Percentiles rank a stretch among this genome's conserved stretches.
phyloP scores from a whole-genome alignment of 2,888 invertebrate genomes.

The Sthenelais limicola region DNA sequence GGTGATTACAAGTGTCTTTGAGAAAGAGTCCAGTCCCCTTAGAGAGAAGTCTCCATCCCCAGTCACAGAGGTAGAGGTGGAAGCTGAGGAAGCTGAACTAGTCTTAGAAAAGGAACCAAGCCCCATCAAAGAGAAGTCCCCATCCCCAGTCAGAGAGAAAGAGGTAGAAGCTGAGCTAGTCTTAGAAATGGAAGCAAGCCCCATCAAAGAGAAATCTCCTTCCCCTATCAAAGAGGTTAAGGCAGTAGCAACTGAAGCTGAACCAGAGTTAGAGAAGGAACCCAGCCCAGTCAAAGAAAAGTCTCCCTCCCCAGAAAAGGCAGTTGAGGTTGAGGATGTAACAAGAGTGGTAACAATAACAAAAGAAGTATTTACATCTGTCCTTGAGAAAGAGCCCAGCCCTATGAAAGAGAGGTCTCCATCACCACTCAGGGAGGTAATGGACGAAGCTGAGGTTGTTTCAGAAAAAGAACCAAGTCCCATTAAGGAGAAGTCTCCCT shows the following conservation, averaged over 20 bases:
- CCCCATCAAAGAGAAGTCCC: conserved; percentile 4
- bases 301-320: neutral
- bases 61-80: too few relatives aligned
- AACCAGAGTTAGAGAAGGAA: neutral
- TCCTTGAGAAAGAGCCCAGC: conserved; percentile 42
- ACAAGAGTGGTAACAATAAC: too few relatives aligned
- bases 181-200: neutral
- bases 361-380: too few relatives aligned
- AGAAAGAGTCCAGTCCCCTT: too few relatives aligned
- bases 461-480: conserved; percentile 67
- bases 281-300: conserved; percentile 6
- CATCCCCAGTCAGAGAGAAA: conserved; percentile 12
- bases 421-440: neutral
- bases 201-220: neutral
- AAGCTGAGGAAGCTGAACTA: neutral
- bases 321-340: conserved; percentile 31
- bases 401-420: neutral
- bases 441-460: too few relatives aligned
- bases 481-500: neutral
- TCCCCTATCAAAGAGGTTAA: conserved; percentile 1
- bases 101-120: conserved; percentile 11
- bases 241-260: neutral
- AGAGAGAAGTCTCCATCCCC: too few relatives aligned
- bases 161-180: too few relatives aligned
- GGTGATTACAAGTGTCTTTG: too few relatives aligned